Conservation (phyloP, 2,888 invertebrate species). For the Serripes groenlandicus region DNA sequence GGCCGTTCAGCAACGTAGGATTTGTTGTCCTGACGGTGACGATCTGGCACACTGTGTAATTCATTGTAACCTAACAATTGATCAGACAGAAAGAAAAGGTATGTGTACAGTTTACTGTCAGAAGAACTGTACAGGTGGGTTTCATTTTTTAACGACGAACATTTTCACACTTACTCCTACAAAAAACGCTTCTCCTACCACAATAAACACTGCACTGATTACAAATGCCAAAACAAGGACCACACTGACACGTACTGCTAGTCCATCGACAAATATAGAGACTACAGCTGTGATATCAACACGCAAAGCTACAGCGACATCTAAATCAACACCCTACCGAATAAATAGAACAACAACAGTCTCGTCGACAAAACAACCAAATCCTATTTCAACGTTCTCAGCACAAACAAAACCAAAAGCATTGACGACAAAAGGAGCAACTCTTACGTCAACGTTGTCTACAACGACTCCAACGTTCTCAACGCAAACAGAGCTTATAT, state of each 20-base stretch:
- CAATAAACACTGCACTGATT: too few relatives aligned
- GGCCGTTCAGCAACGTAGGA: not conserved
- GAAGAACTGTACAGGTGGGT: not conserved
- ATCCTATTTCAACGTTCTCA: too few relatives aligned
- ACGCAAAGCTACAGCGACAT: not conserved
- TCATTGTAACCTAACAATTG: not conserved
- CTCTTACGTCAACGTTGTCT: too few relatives aligned
- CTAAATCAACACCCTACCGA: not conserved
- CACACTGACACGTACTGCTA: not conserved
- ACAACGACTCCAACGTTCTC: too few relatives aligned
- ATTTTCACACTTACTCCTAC: not conserved
- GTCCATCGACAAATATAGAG: not conserved
- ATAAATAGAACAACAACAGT: not conserved
- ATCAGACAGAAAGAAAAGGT: not conserved
- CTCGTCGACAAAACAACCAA: not conserved
- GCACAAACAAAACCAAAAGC: not conserved
- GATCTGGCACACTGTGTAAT: not conserved
- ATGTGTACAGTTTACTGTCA: not conserved
- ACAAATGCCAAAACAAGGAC: not conserved
- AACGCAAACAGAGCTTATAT: too few relatives aligned
- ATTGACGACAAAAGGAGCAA: too few relatives aligned
- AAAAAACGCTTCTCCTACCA: too few relatives aligned
- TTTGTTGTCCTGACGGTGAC: not conserved
- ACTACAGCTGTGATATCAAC: not conserved
- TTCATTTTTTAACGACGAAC: not conserved